A percentile compares a stretch with the other conserved stretches of the same genome.
phyloP scores from a whole-genome alignment of 2,888 invertebrate genomes.

The Agrotis exclamationis region DNA sequence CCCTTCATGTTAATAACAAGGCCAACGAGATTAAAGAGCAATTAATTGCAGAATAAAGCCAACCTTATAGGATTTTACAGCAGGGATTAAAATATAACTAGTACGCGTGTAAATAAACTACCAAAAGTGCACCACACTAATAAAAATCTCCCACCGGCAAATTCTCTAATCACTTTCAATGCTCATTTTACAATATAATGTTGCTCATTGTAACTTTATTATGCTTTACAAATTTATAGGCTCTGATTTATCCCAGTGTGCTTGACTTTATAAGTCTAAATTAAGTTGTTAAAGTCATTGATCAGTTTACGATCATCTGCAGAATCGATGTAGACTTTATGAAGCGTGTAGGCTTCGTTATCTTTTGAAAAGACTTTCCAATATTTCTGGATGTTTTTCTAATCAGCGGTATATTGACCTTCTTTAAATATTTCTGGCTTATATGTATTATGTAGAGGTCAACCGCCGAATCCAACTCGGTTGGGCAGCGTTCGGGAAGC shows the following conservation, averaged over 20 bases:
- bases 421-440: neutral
- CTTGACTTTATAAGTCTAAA: slow-evolving; percentile 34
- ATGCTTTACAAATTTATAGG: slow-evolving; percentile 49
- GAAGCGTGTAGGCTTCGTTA: slow-evolving; percentile 11
- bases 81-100: neutral
- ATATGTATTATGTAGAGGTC: no score
- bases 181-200: slow-evolving; percentile 45
- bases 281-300: slow-evolving; percentile 55
- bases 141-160: slow-evolving; percentile 34
- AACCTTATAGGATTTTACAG: slow-evolving; percentile 7
- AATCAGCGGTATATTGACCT: neutral
- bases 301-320: slow-evolving; percentile 47
- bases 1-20: neutral
- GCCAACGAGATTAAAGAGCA: neutral
- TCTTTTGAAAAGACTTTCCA: neutral
- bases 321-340: slow-evolving; percentile 20
- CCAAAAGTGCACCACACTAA: neutral
- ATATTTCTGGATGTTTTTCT: neutral
- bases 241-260: slow-evolving; percentile 34
- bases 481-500: no score
- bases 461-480: no score
- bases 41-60: slow-evolving; percentile 11
- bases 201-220: slow-evolving; percentile 47
- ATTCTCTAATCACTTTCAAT: slow-evolving; percentile 34
- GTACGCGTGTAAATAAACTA: neutral